Base-by-base conservation (phyloP, 2,797 vertebrate species). In the Myotis daubentonii region DNA sequence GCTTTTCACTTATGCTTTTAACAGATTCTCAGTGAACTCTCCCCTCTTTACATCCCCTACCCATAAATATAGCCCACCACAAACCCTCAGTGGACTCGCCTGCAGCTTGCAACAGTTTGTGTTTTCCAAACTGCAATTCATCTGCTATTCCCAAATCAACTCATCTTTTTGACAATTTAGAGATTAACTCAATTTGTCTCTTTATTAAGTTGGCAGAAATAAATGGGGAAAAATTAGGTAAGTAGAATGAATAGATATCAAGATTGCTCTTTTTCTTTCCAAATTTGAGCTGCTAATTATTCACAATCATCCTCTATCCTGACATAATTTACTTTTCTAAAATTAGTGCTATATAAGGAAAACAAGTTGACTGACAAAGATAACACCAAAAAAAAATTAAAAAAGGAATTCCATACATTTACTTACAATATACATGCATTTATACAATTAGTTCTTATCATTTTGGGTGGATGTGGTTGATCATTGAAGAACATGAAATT, bases 291-390 rank as follows among this genome's bases (percentile, higher is more conserved):
- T 49, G 4, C 33, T 93, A 85, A 71, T 66, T 60, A 1, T 3
- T 72, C 16, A 17, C 20, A 91, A n/a, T 71, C 2, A 85, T 70
- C 22, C 1, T 81, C 4, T 55, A 44, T 36, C 5, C 23, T 72
- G 83, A 66, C 92, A 89, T 86, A 92, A 87, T 72, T 74, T 19
- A 28, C 0, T 22, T 70, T 49, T 74, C n/a, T 92, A 17, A 49
- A 95, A 16, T 66, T 87, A 89, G 9, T 66, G n/a, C 11, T 76
- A 51, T 38, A 12, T 55, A 88, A 72, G 75, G 65, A 44, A 83
- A 87, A 44, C 47, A 62, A 57, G 10, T 53, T 84, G 75, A 87
- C 2, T 92, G n/a, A 51, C 49, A 92, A 94, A 96, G 41, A 91
- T 16, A 79, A 94, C 65, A 55, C 6, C 49, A 93, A 72, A 36